Percentiles rank a stretch among this genome's conserved stretches.
phyloP scores from a whole-genome alignment of 2,888 invertebrate species.

The Noctuana brunneofusca region DNA sequence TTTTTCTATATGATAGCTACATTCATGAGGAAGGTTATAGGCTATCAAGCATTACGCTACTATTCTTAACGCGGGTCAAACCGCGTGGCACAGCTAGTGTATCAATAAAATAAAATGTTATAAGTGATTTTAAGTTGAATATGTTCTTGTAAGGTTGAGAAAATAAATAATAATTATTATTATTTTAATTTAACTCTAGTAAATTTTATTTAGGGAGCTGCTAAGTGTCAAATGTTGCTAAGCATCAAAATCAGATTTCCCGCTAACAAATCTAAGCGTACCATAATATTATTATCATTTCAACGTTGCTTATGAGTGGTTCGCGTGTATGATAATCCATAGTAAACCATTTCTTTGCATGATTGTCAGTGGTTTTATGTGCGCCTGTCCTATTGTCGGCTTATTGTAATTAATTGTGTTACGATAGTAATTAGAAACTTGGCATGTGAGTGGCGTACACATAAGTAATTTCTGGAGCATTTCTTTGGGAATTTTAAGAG shows the following conservation, averaged over 20 bases:
- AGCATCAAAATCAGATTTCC: not conserved
- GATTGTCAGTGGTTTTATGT: not conserved
- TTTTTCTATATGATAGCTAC: too few species aligned
- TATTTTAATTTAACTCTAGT: too few species aligned
- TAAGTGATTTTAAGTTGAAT: too few species aligned
- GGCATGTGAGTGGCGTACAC: constrained; percentile 4
- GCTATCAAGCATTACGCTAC: too few species aligned
- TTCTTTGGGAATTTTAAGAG: not conserved
- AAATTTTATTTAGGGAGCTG: too few species aligned
- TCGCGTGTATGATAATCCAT: not conserved
- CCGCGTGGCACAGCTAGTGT: too few species aligned
- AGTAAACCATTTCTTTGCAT: not conserved
- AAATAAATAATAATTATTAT: too few species aligned
- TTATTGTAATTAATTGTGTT: constrained; percentile 7
- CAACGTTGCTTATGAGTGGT: not conserved
- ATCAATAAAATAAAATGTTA: too few species aligned
- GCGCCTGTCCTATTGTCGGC: constrained; percentile 1
- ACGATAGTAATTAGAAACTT: not conserved
- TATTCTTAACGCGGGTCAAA: too few species aligned
- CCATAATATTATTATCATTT: not conserved
- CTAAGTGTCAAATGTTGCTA: not conserved
- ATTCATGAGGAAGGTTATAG: too few species aligned
- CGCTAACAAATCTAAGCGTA: not conserved
- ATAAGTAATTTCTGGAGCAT: not conserved
- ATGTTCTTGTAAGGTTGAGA: too few species aligned